Evolutionary conservation across 2,888 invertebrate genomes (phyloP).

Genomic region (Brachyptera risi): DNA sequence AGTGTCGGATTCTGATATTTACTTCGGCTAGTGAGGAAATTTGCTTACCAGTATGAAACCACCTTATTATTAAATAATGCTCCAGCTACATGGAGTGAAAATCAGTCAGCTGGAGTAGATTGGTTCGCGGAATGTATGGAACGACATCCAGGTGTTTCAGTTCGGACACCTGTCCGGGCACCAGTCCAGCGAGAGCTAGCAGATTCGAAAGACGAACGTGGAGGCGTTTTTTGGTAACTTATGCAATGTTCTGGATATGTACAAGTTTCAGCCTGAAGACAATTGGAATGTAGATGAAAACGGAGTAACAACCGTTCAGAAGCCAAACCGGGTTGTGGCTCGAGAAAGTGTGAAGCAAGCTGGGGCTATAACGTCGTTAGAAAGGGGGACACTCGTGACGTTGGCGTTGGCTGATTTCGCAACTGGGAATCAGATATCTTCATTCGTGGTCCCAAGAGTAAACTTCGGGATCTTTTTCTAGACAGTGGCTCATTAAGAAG

Average conservation of each 20-base stretch:
- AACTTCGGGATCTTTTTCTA: slow-evolving; percentile 39
- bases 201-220: slow-evolving; percentile 41
- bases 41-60: too few relatives aligned
- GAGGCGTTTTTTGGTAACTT: slow-evolving; percentile 45
- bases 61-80: slow-evolving; percentile 26
- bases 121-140: slow-evolving; percentile 39
- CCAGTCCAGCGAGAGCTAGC: slow-evolving; percentile 37
- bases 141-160: slow-evolving; percentile 35
- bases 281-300: slow-evolving; percentile 28
- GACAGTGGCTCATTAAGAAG: slow-evolving; percentile 40
- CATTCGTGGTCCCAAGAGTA: neutral
- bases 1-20: too few relatives aligned
- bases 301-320: slow-evolving; percentile 26
- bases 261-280: slow-evolving; percentile 19
- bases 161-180: slow-evolving; percentile 38
- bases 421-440: neutral
- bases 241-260: slow-evolving; percentile 7
- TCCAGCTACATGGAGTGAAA: slow-evolving; percentile 35
- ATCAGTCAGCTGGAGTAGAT: slow-evolving; percentile 37
- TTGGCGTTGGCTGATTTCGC: slow-evolving; percentile 5
- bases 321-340: slow-evolving; percentile 21
- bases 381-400: slow-evolving; percentile 35
- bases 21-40: too few relatives aligned
- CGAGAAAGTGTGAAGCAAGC: slow-evolving; percentile 40
- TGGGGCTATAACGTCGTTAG: slow-evolving; percentile 42